A percentile compares a stretch with the other conserved stretches of the same genome.
Evolutionary conservation across 2,113 vertebrate species (phyloP).

Genomic region (Pachycephala philippinensis): DNA sequence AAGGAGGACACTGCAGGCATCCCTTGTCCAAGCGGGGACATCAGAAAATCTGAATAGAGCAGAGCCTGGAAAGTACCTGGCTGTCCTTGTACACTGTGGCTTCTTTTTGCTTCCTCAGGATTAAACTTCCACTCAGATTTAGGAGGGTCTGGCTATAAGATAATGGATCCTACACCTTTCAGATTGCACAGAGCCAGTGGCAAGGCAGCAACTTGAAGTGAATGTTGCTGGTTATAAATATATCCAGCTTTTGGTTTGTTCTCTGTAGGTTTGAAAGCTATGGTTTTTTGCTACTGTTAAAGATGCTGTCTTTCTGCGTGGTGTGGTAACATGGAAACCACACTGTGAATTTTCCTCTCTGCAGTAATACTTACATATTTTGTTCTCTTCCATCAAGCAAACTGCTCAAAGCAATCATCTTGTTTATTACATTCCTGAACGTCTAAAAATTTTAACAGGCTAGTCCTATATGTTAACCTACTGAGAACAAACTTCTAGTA

Average conservation of each 20-base stretch:
- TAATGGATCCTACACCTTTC: neutral
- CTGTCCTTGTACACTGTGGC: neutral
- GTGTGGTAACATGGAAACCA: neutral
- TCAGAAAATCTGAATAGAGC: neutral
- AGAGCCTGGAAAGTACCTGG: neutral
- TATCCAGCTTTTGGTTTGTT: neutral
- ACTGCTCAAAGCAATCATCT: neutral
- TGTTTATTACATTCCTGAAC: neutral
- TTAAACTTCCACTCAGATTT: neutral
- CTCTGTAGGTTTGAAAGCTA: neutral
- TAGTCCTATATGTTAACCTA: neutral
- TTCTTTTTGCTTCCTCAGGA: neutral
- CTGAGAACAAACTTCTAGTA: neutral
- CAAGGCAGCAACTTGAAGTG: neutral
- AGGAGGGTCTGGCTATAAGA: neutral
- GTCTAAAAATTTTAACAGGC: neutral
- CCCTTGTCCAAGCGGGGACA: fast-evolving
- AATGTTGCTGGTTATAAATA: neutral
- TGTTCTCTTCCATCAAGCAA: neutral
- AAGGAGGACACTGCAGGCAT: neutral
- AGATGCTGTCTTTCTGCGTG: neutral
- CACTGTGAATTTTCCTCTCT: neutral
- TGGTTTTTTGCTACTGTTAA: neutral
- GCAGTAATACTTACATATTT: neutral
- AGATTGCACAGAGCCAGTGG: neutral